Base-by-base conservation (phyloP, 2,113 vertebrate species). In the Phaethornis superciliosus region DNA sequence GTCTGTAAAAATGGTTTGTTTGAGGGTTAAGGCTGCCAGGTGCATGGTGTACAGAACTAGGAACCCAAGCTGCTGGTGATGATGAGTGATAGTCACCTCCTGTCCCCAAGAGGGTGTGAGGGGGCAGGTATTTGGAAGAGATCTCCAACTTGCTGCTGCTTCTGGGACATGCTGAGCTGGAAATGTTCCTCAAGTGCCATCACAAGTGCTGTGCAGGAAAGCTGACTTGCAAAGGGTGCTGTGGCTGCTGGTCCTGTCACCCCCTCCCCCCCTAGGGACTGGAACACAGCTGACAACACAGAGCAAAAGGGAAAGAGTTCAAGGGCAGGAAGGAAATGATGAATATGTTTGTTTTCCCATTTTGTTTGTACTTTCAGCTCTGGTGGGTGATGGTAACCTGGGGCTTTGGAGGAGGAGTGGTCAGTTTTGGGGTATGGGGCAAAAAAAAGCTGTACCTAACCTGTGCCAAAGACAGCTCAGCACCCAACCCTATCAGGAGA, bases 251-350 rank as follows among this genome's bases (percentile, higher is more conserved):
- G 79, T 19, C 15, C n/a, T 46, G 12, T n/a, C 42, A 58, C 62
- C 52, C 68, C 40, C 28, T 0, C 0, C 62, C 52, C 68, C 40
- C 28, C 0, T 0, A 2, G 93, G 84, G 72, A 52, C 35, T 4
- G 7, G 54, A 90, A 40, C 76, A 49, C 85, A 96, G 95, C 95
- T 96, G 96, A 96, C 80, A 95, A 94, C 79, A 95, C 88, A 95
- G 40, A 91, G 68, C 37, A 10, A 58, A 67, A 71, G 88, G 94
- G 55, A 44, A 71, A 55, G 85, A 93, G 85, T 93, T 93, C 90
- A 94, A 8, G 55, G n/a, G 52, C 47, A 67, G 88, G 76, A 93
- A 81, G 79, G 76, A 84, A 2, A 15, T 1, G 4, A 15, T 8
- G 14, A 59, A 71, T 89, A 6, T 90, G 42, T 85, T 93, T 94